Percentiles rank a stretch among this genome's conserved stretches.
phyloP scores from a whole-genome alignment of 1,140 invertebrate species.

The Onthophagus taurus region DNA sequence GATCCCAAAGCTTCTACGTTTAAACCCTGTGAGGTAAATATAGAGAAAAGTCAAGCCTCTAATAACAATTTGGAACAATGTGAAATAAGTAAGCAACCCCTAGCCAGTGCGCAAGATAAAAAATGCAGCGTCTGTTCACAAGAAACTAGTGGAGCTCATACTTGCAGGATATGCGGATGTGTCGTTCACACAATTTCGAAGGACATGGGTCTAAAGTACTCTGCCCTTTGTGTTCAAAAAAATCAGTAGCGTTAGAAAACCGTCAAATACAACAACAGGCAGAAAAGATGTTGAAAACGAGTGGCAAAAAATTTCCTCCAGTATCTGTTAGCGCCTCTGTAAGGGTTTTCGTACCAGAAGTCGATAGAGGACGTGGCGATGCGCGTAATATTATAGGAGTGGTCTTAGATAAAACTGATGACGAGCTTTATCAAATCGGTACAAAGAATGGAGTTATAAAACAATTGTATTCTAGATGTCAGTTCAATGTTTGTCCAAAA shows the following conservation, averaged over 20 bases:
- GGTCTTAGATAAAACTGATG: conserved; percentile 5
- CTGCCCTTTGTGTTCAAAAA: neutral
- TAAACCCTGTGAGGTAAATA: conserved; percentile 1
- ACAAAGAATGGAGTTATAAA: conserved; percentile 8
- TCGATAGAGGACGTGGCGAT: conserved; percentile 11
- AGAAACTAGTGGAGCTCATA: no score
- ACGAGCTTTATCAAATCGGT: conserved; percentile 12
- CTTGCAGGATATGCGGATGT: no score
- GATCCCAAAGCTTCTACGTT: conserved; percentile 2
- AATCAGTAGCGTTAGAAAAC: conserved; percentile 3
- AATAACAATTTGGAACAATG: neutral
- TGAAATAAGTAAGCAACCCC: neutral
- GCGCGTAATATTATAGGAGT: conserved; percentile 9
- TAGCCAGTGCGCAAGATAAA: conserved; percentile 1
- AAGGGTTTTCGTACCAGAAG: conserved; percentile 7
- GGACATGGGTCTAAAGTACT: conserved; percentile 4
- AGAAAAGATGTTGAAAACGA: conserved; percentile 4
- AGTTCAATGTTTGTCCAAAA: conserved; percentile 6
- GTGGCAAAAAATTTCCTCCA: conserved; percentile 7
- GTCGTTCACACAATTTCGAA: conserved; percentile 1
- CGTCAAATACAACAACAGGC: neutral
- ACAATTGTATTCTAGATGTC: conserved; percentile 5
- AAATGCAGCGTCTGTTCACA: conserved; percentile 3
- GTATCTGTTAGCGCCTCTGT: neutral
- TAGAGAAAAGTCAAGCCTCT: neutral